Evolutionary conservation across 2,113 vertebrate species (phyloP), one percentile per base, ranked within the genome.

Genomic region (Marmota flaviventris): DNA sequence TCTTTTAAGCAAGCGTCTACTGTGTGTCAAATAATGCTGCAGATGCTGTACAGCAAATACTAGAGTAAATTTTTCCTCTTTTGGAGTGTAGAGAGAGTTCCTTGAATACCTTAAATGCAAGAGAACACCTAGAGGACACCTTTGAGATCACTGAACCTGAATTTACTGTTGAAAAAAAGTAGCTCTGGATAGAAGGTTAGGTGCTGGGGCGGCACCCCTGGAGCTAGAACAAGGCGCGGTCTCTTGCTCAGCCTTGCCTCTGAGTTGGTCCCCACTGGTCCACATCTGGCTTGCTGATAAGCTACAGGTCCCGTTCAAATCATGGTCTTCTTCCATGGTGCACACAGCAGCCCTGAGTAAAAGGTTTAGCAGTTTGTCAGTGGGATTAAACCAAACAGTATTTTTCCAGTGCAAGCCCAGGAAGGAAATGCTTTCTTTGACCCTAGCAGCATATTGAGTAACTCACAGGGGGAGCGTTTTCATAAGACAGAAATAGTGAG

Each of bases 401-500:
- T 77, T 69, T 48, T 92, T 94, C 89, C 79, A 53, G 1, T 20
- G 42, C 79, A 75, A 84, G 39, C 61, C 76, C 37, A 61, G 37
- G 67, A 85, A 89, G 11, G 69, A 95, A 48, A 53, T 58, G 32
- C 13, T 5, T 89, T 83, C 83, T 95, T 56, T 67, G 37, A 78
- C 73, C 82, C 8, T 34, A 84, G 51, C 65, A 63, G 27, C 45
- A 51, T 82, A 72, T 11, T 72, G 82, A 95, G 73, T 65, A 95
- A 94, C 27, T 97, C 82, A 29, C 51, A 11, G 39, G 56, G 53
- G n/a, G 84, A 82, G 51, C 29, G 4, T 89, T 94, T 95, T 63
- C 79, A 42, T 65, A 45, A 87, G 96, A 93, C 73, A 94, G 81
- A 97, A 94, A 95, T 79, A 81, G 86, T 58, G 51, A 39, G 27